Percentiles rank a stretch among this genome's conserved stretches.
Conservation (phyloP, 2,888 invertebrate species). For the Aleiodes testaceus region DNA sequence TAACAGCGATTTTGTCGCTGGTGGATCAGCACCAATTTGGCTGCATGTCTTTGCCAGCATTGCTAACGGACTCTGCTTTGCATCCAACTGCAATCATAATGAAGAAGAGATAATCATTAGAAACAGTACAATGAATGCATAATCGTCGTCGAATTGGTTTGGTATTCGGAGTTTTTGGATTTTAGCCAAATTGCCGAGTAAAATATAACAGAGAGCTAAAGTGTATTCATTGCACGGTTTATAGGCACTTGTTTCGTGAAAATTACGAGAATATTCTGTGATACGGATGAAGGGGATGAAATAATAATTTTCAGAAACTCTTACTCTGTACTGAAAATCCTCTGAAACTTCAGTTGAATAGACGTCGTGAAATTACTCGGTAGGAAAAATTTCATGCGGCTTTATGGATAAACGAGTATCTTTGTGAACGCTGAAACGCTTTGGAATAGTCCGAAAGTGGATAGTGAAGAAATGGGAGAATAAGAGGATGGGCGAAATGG, state of each 20-base stretch:
- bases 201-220: conserved; percentile 21
- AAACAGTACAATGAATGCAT: conserved; percentile 27
- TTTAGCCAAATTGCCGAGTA: conserved; percentile 15
- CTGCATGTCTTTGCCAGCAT: conserved; percentile 97
- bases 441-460: neutral
- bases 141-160: conserved; percentile 33
- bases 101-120: conserved; percentile 43
- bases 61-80: conserved; percentile 97
- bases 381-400: conserved; percentile 11
- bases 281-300: conserved; percentile 7
- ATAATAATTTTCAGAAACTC: conserved; percentile 27
- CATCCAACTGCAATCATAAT: conserved; percentile 88
- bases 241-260: neutral
- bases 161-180: conserved; percentile 7
- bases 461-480: conserved; percentile 10
- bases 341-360: conserved; percentile 24
- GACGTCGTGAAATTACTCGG: conserved; percentile 31
- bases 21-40: conserved; percentile 93
- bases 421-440: conserved; percentile 39
- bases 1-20: conserved; percentile 82
- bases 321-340: conserved; percentile 8
- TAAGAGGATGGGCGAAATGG: conserved; percentile 22
- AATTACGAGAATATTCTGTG: conserved; percentile 6
- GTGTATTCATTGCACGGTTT: neutral
- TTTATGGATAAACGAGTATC: conserved; percentile 25